phyloP scores from a whole-genome alignment of 2,888 invertebrate species.

The Gymnocheta viridis region DNA sequence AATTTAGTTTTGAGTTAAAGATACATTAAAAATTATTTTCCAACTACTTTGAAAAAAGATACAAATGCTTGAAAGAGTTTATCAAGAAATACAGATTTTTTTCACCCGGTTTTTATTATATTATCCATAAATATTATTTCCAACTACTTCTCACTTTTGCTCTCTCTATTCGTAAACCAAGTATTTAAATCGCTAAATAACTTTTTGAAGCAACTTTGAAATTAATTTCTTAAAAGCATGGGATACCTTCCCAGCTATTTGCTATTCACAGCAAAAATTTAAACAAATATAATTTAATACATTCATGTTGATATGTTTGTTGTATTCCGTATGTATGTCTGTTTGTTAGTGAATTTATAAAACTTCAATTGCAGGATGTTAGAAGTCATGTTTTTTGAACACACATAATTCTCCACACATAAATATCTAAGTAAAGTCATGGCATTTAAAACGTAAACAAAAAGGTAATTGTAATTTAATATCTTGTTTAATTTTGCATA shows the following conservation, averaged over 20 bases:
- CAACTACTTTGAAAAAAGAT: too few relatives aligned
- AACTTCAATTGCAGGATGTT: slow-evolving; percentile 17
- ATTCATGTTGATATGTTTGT: neutral
- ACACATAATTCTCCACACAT: neutral
- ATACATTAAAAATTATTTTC: neutral
- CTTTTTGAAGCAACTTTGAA: too few relatives aligned
- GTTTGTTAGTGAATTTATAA: neutral
- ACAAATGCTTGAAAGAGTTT: too few relatives aligned
- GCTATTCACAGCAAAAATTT: neutral
- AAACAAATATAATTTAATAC: slow-evolving; percentile 28
- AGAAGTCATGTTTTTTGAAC: slow-evolving; percentile 31
- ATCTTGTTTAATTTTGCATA: slow-evolving; percentile 24
- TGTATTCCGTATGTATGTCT: neutral
- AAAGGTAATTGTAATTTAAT: slow-evolving; percentile 61
- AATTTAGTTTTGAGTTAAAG: neutral
- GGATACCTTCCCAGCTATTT: neutral
- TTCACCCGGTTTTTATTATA: too few relatives aligned
- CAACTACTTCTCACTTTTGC: too few relatives aligned
- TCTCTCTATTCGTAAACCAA: too few relatives aligned
- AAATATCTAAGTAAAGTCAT: neutral
- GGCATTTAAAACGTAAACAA: neutral
- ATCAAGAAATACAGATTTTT: too few relatives aligned
- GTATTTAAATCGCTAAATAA: too few relatives aligned
- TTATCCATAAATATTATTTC: too few relatives aligned
- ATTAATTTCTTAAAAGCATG: neutral